phyloP scores from a whole-genome alignment of 2,888 invertebrate species.

The Hyles lineata region DNA sequence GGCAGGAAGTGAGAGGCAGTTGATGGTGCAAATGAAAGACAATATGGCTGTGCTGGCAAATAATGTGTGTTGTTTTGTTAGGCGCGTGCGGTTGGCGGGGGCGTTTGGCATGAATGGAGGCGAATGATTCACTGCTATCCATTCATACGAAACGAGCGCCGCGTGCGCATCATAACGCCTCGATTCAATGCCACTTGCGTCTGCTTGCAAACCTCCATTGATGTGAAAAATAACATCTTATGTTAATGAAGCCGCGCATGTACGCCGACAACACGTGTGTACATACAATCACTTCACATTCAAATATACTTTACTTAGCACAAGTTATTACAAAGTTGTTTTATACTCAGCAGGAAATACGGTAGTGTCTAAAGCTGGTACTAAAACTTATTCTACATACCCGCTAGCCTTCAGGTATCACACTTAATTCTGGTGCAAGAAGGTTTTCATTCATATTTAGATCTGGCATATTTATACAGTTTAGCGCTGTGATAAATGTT shows the following conservation, averaged over 20 bases:
- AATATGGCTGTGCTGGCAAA: constrained; percentile 63
- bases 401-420: constrained; percentile 14
- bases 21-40: constrained; percentile 71
- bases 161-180: constrained; percentile 59
- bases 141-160: constrained; percentile 66
- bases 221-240: constrained; percentile 23
- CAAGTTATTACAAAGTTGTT: neutral
- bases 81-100: constrained; percentile 73
- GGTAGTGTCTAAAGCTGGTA: neutral
- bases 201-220: constrained; percentile 44
- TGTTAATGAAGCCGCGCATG: constrained; percentile 13
- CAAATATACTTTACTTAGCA: neutral
- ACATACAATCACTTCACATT: neutral
- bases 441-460: constrained; percentile 19
- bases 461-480: neutral
- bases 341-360: neutral
- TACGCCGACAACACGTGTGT: constrained; percentile 8
- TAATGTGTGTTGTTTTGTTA: constrained; percentile 64
- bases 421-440: constrained; percentile 5
- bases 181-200: constrained; percentile 56
- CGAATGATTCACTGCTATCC: constrained; percentile 76
- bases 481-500: neutral
- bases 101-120: constrained; percentile 74
- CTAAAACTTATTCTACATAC: neutral
- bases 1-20: constrained; percentile 75